Percentiles rank a stretch among this genome's conserved stretches.
These are phyloP conservation scores for Cladorhizidae sp. DNA, from an alignment of 37 sponge, comb jelly and placozoan species.

Conservation along the genomic window DNA sequence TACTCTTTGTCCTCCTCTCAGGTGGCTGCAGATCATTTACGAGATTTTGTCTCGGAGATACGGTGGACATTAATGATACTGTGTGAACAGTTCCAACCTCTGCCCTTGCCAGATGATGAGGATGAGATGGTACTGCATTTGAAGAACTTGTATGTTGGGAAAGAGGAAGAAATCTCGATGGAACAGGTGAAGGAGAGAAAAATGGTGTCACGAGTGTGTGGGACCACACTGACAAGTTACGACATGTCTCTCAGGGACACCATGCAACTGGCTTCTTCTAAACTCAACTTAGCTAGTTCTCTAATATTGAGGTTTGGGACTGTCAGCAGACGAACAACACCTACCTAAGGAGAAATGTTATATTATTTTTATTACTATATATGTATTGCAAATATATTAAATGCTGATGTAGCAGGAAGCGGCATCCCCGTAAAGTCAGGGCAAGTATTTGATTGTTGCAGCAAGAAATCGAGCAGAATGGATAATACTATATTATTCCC, in stretches of 20 bases:
- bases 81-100: conserved; percentile 27
- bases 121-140: background rate
- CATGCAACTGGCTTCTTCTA: conserved; percentile 23
- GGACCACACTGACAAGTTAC: conserved; percentile 51
- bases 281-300: background rate
- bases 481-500: no score
- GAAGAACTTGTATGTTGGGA: conserved; percentile 4
- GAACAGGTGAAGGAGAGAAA: background rate
- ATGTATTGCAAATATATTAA: no score
- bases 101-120: conserved; percentile 11
- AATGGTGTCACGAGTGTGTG: conserved; percentile 12
- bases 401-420: no score
- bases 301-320: conserved; percentile 3
- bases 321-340: no score
- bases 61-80: background rate
- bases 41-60: conserved; percentile 8
- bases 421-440: no score
- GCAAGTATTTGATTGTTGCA: no score
- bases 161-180: background rate
- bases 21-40: conserved; percentile 3
- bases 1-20: background rate
- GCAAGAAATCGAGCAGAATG: no score
- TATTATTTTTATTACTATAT: no score
- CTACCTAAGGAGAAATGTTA: no score
- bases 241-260: conserved; percentile 54